Base-by-base conservation (phyloP, 2,797 vertebrate species). In the Enteromius mattozi region DNA sequence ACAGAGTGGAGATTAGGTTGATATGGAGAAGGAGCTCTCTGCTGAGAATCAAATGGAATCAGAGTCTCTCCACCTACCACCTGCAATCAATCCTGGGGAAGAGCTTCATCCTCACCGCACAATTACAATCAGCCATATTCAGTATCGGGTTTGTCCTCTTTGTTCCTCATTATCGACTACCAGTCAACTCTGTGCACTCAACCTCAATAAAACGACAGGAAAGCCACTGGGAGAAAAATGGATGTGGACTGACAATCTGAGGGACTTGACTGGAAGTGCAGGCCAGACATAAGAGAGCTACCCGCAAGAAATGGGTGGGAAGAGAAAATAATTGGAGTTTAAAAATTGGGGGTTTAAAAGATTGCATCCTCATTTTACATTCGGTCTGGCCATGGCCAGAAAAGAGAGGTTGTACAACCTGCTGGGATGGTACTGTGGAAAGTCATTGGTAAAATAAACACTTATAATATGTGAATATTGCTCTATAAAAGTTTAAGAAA, bases 11-110 rank as follows among this genome's bases (percentile, higher is more conserved):
- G 87, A 84, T 84, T 71, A 81, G 61, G 45, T 24, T 59, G 78
- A 84, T 88, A 84, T 56, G 72, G 69, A 86, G 81, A 87, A 86
- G 82, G 82, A 79, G 78, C 82, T 78, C 49, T 86, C 82, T 84
- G 82, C 85, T 84, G 78, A 74, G 85, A 84, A 84, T 84, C 78
- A 86, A 84, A 88, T 78, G 68, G 79, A 84, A 88, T 86, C 79
- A 88, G 56, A 86, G 59, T 77, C 81, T 78, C 84, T 88, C 81
- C 84, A 84, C 70, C 84, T 70, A 81, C 71, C 84, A 84, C 87
- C 81, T 81, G 84, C 81, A 88, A 86, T 88, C 87, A 83, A 76
- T 77, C 54, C 72, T 49, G 40, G 45, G 68, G 82, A 81, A 49
- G 17, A 37, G 61, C 72, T 78, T 70, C 79, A 51, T 81, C 66